Base-by-base conservation (phyloP, 2,113 vertebrate species). In the Eolophus roseicapilla region DNA sequence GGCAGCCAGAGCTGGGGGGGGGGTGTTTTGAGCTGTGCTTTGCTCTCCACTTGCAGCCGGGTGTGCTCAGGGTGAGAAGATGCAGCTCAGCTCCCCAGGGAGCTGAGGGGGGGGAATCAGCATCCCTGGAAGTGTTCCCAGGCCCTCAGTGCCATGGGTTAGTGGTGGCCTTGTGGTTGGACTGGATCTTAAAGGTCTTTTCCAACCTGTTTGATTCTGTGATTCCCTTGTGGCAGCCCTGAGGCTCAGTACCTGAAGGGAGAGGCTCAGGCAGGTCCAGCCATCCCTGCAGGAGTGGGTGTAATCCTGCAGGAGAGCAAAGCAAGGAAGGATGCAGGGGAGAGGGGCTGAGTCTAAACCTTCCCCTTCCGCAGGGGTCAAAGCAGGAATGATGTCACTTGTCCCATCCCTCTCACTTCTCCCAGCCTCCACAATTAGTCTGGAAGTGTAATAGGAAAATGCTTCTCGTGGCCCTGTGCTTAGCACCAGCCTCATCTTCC, bases 201-300 rank as follows among this genome's bases (percentile, higher is more conserved):
- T 44, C 44, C 44, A 44, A 44, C 44, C 7, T 8, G 17, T 8
- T 9, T 44, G 44, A 44, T 44, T 18, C 44, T 18, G 17, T 44
- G 17, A 18, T 18, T 18, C 31, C 24, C 57, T 35, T 25, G 19
- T 53, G 18, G 43, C 67, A 57, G 68, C n/a, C 25, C 57, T 0
- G 16, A 64, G 53, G n/a, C 41, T 33, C 11, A 1, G 39, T 1
- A 11, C 31, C 41, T 7, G 5, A 59, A 70, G 62, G 35, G 6
- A 18, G 20, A 39, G 65, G 79, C 79, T 65, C 37, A 6, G 50
- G 23, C 44, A 55, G 75, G 11, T 31, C 55, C 80, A 50, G 64
- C 27, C 63, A 25, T 17, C 28, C 27, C 57, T 1, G 2, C 33
- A 3, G 8, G 47, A 21, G 13, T 1, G 11, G 52, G 52, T 0